Evolutionary conservation across 2,888 invertebrate species (phyloP), one percentile per base, ranked within the genome.

Genomic region (Callimorpha dominula): DNA sequence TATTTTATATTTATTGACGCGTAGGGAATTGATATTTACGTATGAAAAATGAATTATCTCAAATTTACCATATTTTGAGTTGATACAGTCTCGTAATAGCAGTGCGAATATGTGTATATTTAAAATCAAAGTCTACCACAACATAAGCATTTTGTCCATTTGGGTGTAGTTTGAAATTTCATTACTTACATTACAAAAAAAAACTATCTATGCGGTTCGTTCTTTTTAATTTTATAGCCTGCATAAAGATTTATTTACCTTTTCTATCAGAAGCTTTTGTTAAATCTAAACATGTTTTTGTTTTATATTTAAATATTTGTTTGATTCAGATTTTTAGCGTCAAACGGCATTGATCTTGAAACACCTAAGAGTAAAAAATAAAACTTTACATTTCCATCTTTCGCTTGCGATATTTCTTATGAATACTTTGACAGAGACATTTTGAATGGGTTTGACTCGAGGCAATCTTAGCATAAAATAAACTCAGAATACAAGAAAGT

Each of bases 281-380:
- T 54, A n/a, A 52, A 54, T n/a, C n/a, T 54, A 54, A 54, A 54
- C 54, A 54, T 54, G 54, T 54, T 54, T 54, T 54, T 6, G 54
- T 31, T 60, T 12, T 8, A 4, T 31, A 60, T 31, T 60, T 31
- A 31, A 60, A 14, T 31, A 12, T 60, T 20, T 14, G 31, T 31
- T 12, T 11, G 12, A 31, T 6, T 31, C 31, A 31, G 31, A 60
- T 12, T 20, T 31, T 60, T 60, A 60, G 60, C 60, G 31, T 60
- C 60, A 31, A 31, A 60, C 6, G 60, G 31, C 60, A 60, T 60
- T 20, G 31, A 1, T 57, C 11, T 20, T 20, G n/a, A 52, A 52
- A 52, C 17, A 17, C 17, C 15, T 8, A 52, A 52, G 14, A 52
- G 17, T 52, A 17, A n/a, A 54, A n/a, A 8, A 9, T n/a, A 9